Evolutionary conservation across 2,888 invertebrate genomes (phyloP).

Genomic region (Agriopis aurantiaria): DNA sequence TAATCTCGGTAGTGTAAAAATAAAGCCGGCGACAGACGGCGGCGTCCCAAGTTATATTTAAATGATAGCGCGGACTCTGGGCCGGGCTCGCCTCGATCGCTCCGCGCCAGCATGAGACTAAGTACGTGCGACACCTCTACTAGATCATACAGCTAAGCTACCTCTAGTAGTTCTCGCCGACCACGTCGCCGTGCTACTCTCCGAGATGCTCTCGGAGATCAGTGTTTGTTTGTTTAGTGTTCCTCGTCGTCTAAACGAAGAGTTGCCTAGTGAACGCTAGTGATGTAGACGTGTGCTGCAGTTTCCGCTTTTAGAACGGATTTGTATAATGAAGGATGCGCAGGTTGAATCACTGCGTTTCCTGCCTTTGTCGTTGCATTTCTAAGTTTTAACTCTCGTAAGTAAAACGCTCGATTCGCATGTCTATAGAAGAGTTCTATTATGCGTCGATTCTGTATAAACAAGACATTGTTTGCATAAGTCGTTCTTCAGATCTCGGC

Average conservation of each 20-base stretch:
- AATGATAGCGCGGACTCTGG: slow-evolving; percentile 80
- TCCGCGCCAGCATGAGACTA: slow-evolving; percentile 78
- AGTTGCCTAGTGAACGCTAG: slow-evolving; percentile 35
- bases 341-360: slow-evolving; percentile 67
- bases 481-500: slow-evolving; percentile 29
- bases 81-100: slow-evolving; percentile 74
- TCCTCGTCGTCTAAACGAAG: slow-evolving; percentile 36
- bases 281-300: slow-evolving; percentile 47
- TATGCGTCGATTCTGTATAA: slow-evolving; percentile 27
- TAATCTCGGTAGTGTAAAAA: slow-evolving; percentile 80
- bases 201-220: slow-evolving; percentile 39
- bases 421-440: slow-evolving; percentile 26
- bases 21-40: slow-evolving; percentile 84
- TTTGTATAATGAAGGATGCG: slow-evolving; percentile 64
- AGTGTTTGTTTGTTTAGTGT: slow-evolving; percentile 49
- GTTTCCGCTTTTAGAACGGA: slow-evolving; percentile 60
- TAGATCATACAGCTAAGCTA: slow-evolving; percentile 62
- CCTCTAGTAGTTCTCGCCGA: slow-evolving; percentile 52
- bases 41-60: slow-evolving; percentile 83
- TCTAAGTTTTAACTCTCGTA: slow-evolving; percentile 54
- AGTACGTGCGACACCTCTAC: slow-evolving; percentile 78
- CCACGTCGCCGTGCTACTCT: slow-evolving; percentile 45
- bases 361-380: slow-evolving; percentile 63
- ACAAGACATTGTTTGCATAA: slow-evolving; percentile 26
- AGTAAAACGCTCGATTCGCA: slow-evolving; percentile 33